Percentiles rank a stretch among this genome's conserved stretches.
These are phyloP conservation scores for Scaeva pyrastri DNA, from an alignment of 2,888 invertebrate species.

Conservation along the genomic window DNA sequence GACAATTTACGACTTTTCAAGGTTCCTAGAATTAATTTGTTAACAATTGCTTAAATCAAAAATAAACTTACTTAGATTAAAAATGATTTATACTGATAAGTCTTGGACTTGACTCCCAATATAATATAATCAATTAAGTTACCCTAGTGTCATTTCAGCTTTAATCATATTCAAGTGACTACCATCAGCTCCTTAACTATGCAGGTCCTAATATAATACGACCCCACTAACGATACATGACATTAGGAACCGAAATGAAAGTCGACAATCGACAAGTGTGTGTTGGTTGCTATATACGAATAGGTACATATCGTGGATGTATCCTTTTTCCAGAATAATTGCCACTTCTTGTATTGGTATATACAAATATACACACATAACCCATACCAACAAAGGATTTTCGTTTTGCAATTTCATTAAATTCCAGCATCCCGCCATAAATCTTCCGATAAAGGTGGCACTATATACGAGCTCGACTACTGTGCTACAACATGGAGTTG, in stretches of 20 bases:
- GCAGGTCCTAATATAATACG: background rate
- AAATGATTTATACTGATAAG: no score
- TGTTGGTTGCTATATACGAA: background rate
- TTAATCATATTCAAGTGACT: background rate
- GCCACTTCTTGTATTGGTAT: constrained; percentile 19
- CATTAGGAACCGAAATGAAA: constrained; percentile 69
- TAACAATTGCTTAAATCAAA: no score
- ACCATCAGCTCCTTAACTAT: background rate
- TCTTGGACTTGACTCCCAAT: no score
- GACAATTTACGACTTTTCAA: no score
- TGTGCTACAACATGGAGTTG: constrained; percentile 1
- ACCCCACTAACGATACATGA: constrained; percentile 25
- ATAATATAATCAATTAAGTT: no score
- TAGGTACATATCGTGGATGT: constrained; percentile 19
- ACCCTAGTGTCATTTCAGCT: background rate
- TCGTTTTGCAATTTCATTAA: constrained; percentile 84
- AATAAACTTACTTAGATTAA: no score
- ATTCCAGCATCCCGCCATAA: constrained; percentile 84
- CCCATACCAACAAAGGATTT: constrained; percentile 80
- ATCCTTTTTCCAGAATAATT: constrained; percentile 65
- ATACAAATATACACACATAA: background rate
- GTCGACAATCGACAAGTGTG: constrained; percentile 75
- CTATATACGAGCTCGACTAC: constrained; percentile 25
- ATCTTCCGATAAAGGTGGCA: constrained; percentile 79
- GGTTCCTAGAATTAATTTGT: no score